Percentiles rank a stretch among this genome's conserved stretches.
Conservation (phyloP, 2,797 vertebrate species). For the Clangula hyemalis region DNA sequence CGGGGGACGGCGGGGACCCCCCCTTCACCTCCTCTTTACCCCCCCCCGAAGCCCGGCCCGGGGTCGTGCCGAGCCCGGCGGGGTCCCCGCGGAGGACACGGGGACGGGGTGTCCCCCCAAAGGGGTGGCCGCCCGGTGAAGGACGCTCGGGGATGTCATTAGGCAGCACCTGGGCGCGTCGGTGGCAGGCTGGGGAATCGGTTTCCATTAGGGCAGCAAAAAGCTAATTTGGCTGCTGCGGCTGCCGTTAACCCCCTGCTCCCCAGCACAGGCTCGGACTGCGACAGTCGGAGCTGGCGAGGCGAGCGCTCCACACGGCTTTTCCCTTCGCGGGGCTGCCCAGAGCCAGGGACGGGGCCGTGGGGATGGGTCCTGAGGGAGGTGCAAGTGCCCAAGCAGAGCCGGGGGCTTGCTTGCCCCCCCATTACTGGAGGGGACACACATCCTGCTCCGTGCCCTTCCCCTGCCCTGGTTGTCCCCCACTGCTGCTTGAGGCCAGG, state of each 20-base stretch:
- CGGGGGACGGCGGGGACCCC: background rate
- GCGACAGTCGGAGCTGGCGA: background rate
- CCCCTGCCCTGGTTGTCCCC: background rate
- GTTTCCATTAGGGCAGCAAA: conserved; percentile 66
- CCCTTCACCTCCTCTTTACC: background rate
- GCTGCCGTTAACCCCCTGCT: conserved; percentile 49
- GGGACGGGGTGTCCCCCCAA: background rate
- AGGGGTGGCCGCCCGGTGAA: background rate
- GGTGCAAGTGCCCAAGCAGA: background rate
- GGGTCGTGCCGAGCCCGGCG: fast-evolving
- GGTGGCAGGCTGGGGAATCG: conserved; percentile 27
- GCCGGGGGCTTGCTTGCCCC: too few relatives aligned
- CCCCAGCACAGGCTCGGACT: background rate
- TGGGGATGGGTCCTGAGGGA: background rate
- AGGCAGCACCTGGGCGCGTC: background rate
- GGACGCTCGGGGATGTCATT: background rate
- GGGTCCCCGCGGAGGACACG: background rate
- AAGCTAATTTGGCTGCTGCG: conserved; percentile 48
- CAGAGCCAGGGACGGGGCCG: background rate
- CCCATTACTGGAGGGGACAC: too few relatives aligned
- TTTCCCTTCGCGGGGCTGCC: background rate
- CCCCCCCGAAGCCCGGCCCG: background rate
- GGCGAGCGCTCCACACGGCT: background rate
- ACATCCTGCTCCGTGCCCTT: background rate
- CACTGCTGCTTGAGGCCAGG: background rate